Evolutionary conservation across 2,888 invertebrate species (phyloP).

Genomic region (Ochlodes sylvanus): DNA sequence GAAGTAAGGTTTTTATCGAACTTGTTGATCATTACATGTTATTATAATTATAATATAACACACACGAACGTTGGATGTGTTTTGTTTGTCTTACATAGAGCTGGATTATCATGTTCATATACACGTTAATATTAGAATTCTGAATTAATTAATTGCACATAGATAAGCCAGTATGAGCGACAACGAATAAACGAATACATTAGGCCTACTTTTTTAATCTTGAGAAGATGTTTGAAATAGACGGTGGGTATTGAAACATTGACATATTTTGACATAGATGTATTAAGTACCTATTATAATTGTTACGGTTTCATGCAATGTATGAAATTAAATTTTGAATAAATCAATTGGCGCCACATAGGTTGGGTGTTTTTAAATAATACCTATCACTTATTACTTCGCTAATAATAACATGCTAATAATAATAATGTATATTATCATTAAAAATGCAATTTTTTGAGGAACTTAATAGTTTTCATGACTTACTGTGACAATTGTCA

Average conservation of each 20-base stretch:
- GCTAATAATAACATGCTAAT: too few species aligned
- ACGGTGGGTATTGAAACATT: conserved; percentile 6
- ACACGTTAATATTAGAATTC: neutral
- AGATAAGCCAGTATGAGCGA: conserved; percentile 15
- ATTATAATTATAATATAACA: conserved; percentile 11
- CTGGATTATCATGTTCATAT: neutral
- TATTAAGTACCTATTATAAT: too few species aligned
- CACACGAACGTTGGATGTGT: conserved; percentile 1
- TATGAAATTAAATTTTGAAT: too few species aligned
- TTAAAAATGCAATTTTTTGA: too few species aligned
- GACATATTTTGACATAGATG: too few species aligned
- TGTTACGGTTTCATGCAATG: too few species aligned
- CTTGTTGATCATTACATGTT: conserved; percentile 4
- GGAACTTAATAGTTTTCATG: too few species aligned
- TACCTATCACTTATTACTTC: too few species aligned
- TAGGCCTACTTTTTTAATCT: conserved; percentile 31
- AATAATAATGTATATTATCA: too few species aligned
- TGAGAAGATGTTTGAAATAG: conserved; percentile 2
- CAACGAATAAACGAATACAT: conserved; percentile 20
- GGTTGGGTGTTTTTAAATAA: too few species aligned
- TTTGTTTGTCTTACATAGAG: conserved; percentile 6
- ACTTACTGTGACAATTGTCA: neutral
- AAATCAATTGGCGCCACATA: too few species aligned
- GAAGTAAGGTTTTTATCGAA: conserved; percentile 25
- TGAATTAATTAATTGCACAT: neutral